Percentiles rank a stretch among this genome's conserved stretches.
Conservation (phyloP, 2,888 invertebrate species). For the Caenorhabditis macrosperma region DNA sequence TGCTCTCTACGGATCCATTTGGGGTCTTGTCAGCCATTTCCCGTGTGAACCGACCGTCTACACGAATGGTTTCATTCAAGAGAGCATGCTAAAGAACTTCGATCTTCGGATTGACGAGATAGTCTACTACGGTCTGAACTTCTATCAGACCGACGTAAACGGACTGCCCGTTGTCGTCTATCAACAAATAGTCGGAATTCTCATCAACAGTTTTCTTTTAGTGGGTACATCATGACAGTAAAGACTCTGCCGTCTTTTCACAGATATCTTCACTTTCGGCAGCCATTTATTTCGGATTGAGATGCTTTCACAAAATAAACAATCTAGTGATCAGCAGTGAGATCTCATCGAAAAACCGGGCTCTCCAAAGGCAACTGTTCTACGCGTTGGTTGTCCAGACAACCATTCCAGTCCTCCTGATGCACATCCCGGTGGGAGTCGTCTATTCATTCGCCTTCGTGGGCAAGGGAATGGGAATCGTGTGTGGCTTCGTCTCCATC, state of each 20-base stretch:
- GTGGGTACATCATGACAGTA: neutral
- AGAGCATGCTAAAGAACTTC: constrained; percentile 8
- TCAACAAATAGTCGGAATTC: constrained; percentile 2
- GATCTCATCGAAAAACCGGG: neutral
- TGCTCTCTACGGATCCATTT: constrained; percentile 10
- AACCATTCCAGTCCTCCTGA: constrained; percentile 24
- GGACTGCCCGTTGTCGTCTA: constrained; percentile 8
- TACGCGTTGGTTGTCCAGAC: constrained; percentile 36
- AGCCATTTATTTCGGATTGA: constrained; percentile 17
- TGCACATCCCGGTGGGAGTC: constrained; percentile 42
- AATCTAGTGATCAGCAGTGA: neutral
- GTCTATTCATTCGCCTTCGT: constrained; percentile 22
- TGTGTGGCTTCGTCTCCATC: constrained; percentile 27
- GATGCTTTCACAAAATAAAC: constrained; percentile 20
- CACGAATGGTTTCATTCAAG: constrained; percentile 14
- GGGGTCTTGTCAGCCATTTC: constrained; percentile 23
- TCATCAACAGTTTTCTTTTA: constrained; percentile 13
- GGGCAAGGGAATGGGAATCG: constrained; percentile 19
- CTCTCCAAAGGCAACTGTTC: constrained; percentile 32
- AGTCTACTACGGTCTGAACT: constrained; percentile 16
- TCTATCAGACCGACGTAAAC: constrained; percentile 10
- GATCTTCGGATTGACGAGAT: constrained; percentile 27
- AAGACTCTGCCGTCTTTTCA: neutral
- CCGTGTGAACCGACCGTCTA: constrained; percentile 6
- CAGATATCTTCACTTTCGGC: constrained; percentile 9